Evolutionary conservation across 1,140 invertebrate genomes (phyloP).

Genomic region (Adelges cooleyi): DNA sequence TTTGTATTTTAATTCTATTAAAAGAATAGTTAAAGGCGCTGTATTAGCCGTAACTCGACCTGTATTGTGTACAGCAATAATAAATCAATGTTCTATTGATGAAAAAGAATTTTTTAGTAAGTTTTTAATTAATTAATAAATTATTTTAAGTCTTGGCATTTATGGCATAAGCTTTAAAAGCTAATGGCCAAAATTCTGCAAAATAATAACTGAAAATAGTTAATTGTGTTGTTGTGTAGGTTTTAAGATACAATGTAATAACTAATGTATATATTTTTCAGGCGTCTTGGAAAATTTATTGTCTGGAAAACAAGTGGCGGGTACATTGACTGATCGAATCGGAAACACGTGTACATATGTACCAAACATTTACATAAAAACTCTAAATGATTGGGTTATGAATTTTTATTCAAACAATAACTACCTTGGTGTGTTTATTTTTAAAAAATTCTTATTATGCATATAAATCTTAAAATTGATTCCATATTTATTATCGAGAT

Average conservation of each 20-base stretch:
- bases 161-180: too few relatives aligned
- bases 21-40: slow-evolving; percentile 72
- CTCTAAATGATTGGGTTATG: slow-evolving; percentile 79
- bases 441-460: slow-evolving; percentile 16
- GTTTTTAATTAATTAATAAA: slow-evolving; percentile 35
- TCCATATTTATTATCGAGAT: not conserved
- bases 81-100: slow-evolving; percentile 65
- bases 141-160: too few relatives aligned
- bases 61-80: slow-evolving; percentile 62
- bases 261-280: slow-evolving; percentile 36
- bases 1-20: slow-evolving; percentile 71
- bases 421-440: slow-evolving; percentile 55
- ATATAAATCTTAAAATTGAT: not conserved
- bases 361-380: slow-evolving; percentile 77
- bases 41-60: slow-evolving; percentile 79
- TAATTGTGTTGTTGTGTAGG: too few relatives aligned
- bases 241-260: not conserved
- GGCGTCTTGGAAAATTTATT: slow-evolving; percentile 53
- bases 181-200: too few relatives aligned
- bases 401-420: slow-evolving; percentile 89
- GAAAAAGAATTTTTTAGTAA: slow-evolving; percentile 75
- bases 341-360: slow-evolving; percentile 66
- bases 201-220: too few relatives aligned
- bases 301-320: slow-evolving; percentile 57
- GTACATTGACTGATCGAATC: slow-evolving; percentile 64